Conservation (phyloP, 2,888 invertebrate genomes). For the Sinhomidia bicolor region DNA sequence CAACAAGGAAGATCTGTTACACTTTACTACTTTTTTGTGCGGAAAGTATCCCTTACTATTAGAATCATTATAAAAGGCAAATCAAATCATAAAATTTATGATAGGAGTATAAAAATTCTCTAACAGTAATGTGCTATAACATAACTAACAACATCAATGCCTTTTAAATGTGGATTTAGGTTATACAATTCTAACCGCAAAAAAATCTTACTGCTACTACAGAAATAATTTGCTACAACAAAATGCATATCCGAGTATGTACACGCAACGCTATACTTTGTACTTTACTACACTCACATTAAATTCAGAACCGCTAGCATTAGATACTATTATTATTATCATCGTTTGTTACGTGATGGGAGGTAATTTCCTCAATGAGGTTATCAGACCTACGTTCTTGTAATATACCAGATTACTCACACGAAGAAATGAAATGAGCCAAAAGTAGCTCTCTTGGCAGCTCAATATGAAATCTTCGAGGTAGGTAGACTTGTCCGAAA, state of each 20-base stretch:
- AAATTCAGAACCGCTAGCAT: background rate
- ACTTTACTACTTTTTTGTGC: conserved; percentile 38
- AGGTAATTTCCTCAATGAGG: conserved; percentile 55
- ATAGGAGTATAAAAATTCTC: conserved; percentile 20
- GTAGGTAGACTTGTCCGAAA: background rate
- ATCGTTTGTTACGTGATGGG: conserved; percentile 50
- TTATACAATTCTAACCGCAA: conserved; percentile 25
- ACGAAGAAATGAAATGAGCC: background rate
- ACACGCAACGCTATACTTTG: too few relatives aligned
- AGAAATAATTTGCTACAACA: background rate
- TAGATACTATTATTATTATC: background rate
- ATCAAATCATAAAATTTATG: conserved; percentile 43
- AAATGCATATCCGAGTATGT: background rate
- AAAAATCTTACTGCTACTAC: background rate
- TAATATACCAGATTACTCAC: too few relatives aligned
- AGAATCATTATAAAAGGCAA: background rate
- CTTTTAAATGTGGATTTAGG: conserved; percentile 12
- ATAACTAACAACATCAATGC: background rate
- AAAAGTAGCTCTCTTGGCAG: conserved; percentile 41
- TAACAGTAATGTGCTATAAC: background rate
- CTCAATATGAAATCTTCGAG: background rate
- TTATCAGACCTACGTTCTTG: conserved; percentile 6
- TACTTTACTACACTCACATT: background rate
- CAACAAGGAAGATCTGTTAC: conserved; percentile 53
- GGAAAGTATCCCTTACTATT: conserved; percentile 1